Evolutionary conservation across 2,888 invertebrate genomes (phyloP).

Genomic region (Nipponacmea schrenckii): DNA sequence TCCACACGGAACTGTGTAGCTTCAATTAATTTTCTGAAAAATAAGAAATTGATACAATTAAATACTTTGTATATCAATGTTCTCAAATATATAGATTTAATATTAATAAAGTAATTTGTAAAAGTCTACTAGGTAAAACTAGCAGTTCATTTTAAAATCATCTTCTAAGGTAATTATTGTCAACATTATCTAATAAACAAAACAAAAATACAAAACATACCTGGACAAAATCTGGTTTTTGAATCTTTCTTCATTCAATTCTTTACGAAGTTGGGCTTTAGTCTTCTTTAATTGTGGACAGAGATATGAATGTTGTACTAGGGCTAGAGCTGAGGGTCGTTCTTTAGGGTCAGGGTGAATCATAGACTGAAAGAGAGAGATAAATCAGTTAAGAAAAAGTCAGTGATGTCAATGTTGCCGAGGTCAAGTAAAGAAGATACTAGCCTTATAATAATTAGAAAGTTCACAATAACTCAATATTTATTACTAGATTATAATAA

Average conservation of each 20-base stretch:
- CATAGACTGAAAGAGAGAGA: constrained; percentile 75
- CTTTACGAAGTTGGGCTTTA: constrained; percentile 81
- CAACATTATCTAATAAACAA: too few species aligned
- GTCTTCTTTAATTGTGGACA: constrained; percentile 81
- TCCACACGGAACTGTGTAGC: constrained; percentile 49
- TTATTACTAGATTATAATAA: too few species aligned
- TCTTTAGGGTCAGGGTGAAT: constrained; percentile 80
- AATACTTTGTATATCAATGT: neutral
- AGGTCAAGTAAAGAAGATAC: too few species aligned
- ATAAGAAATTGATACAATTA: constrained; percentile 8
- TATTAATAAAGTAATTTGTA: too few species aligned
- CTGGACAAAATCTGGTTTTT: constrained; percentile 81
- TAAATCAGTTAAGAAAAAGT: constrained; percentile 1
- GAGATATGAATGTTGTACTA: constrained; percentile 79
- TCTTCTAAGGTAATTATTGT: neutral
- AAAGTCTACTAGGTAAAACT: too few species aligned
- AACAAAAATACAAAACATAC: constrained; percentile 42
- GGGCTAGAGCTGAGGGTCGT: constrained; percentile 80
- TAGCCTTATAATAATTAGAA: too few species aligned
- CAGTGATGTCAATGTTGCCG: neutral
- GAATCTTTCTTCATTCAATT: constrained; percentile 82
- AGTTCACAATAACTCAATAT: too few species aligned
- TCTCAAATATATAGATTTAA: neutral
- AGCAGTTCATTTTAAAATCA: too few species aligned
- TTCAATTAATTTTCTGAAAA: constrained; percentile 57